Evolutionary conservation across 1,140 invertebrate species (phyloP).

Genomic region (Chrysoperla carnea): DNA sequence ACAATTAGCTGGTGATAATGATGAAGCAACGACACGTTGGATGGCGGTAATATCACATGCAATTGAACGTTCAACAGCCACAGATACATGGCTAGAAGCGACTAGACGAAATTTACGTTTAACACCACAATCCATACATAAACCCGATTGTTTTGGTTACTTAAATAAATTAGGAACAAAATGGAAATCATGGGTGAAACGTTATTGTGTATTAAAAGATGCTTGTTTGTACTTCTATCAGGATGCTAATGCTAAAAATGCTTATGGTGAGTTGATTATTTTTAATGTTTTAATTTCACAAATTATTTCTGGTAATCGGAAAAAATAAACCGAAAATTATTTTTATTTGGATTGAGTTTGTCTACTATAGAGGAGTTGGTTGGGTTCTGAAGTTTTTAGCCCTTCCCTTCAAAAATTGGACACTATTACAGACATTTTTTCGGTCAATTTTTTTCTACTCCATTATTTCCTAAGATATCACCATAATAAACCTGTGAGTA

Average conservation of each 20-base stretch:
- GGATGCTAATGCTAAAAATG: constrained; percentile 65
- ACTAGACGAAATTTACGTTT: constrained; percentile 48
- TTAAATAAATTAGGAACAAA: constrained; percentile 62
- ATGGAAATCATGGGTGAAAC: constrained; percentile 72
- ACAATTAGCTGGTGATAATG: constrained; percentile 63
- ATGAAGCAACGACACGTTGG: constrained; percentile 60
- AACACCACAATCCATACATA: constrained; percentile 48
- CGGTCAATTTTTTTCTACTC: no score
- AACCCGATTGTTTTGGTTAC: constrained; percentile 82
- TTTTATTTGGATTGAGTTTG: no score
- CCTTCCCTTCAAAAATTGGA: no score
- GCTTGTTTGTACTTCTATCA: constrained; percentile 90
- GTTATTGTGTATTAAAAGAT: constrained; percentile 90
- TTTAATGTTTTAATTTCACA: no score
- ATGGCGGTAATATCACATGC: constrained; percentile 50
- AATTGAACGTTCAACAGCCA: constrained; percentile 35
- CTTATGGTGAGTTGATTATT: constrained; percentile 48
- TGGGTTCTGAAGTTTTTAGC: no score
- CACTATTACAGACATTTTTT: no score
- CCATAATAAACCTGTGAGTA: no score
- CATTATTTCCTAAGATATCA: no score
- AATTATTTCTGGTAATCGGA: background rate
- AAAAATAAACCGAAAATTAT: no score
- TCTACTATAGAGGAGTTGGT: no score
- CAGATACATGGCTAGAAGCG: constrained; percentile 59